Percentiles rank a stretch among this genome's conserved stretches.
These are phyloP conservation scores for Acanthosoma haemorrhoidale DNA, from an alignment of 2,888 invertebrate genomes.

Conservation along the genomic window DNA sequence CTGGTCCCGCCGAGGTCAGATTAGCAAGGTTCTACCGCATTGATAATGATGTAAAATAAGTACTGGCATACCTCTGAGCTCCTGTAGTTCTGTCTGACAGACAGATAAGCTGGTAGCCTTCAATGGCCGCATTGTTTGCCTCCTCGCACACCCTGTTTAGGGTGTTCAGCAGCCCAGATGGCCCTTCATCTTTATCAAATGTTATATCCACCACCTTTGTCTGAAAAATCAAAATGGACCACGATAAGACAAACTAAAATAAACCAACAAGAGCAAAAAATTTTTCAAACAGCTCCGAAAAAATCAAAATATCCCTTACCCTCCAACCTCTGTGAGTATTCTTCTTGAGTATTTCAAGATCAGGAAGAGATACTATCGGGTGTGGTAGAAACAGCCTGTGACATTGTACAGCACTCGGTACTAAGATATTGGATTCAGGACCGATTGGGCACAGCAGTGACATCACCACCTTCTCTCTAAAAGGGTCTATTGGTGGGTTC, in stretches of 20 bases:
- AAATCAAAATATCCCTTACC: constrained; percentile 44
- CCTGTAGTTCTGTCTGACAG: constrained; percentile 66
- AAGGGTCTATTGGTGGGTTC: constrained; percentile 99
- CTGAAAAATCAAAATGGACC: constrained; percentile 44
- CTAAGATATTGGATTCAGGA: constrained; percentile 88
- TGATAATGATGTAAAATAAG: too few relatives aligned
- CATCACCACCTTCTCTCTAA: constrained; percentile 98
- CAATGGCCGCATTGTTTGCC: constrained; percentile 71
- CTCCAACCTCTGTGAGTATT: constrained; percentile 84
- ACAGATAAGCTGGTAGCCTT: constrained; percentile 77
- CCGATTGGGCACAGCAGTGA: constrained; percentile 95
- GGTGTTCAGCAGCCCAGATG: constrained; percentile 69
- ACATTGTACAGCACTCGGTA: constrained; percentile 79
- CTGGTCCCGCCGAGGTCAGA: too few relatives aligned
- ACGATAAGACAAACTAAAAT: neutral
- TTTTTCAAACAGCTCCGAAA: neutral
- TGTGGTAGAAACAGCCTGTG: constrained; percentile 88
- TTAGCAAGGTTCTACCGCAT: too few relatives aligned
- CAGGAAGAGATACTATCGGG: constrained; percentile 87
- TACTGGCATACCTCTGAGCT: constrained; percentile 51
- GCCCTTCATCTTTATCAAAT: constrained; percentile 70
- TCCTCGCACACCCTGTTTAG: constrained; percentile 72
- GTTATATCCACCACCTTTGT: constrained; percentile 83
- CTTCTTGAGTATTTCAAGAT: constrained; percentile 79
- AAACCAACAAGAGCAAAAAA: neutral